phyloP scores from a whole-genome alignment of 2,888 invertebrate species.

The Poecilus cupreus region DNA sequence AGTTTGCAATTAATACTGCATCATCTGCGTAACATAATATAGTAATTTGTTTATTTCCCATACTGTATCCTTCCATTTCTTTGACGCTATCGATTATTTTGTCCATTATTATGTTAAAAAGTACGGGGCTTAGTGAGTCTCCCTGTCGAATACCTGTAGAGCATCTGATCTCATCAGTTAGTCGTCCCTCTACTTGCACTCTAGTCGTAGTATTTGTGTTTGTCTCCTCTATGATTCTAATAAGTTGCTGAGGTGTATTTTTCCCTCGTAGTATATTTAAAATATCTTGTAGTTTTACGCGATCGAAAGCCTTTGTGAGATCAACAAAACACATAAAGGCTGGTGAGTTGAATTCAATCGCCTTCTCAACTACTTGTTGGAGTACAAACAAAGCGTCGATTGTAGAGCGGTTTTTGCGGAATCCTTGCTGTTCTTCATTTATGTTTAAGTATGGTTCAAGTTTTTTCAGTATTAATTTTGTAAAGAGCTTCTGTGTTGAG shows the following conservation, averaged over 20 bases:
- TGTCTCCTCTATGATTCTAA: constrained; percentile 41
- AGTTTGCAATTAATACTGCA: too few relatives aligned
- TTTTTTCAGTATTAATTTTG: constrained; percentile 48
- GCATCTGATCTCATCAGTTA: constrained; percentile 37
- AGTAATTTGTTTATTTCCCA: constrained; percentile 39
- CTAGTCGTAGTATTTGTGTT: background rate
- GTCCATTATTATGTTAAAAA: constrained; percentile 30
- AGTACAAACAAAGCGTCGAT: constrained; percentile 53
- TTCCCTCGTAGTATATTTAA: constrained; percentile 48
- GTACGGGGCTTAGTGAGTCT: constrained; percentile 51
- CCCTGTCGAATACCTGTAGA: constrained; percentile 58
- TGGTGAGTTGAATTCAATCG: constrained; percentile 50
- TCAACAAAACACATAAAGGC: constrained; percentile 47
- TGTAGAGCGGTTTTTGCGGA: constrained; percentile 52
- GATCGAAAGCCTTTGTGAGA: constrained; percentile 54
- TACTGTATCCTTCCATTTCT: constrained; percentile 12
- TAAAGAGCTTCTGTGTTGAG: constrained; percentile 54
- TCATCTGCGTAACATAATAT: constrained; percentile 57
- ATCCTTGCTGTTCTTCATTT: constrained; percentile 58
- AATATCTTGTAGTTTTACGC: constrained; percentile 40
- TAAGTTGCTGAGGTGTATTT: background rate
- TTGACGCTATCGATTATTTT: constrained; percentile 33
- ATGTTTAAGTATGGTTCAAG: constrained; percentile 11
- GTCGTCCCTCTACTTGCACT: background rate
- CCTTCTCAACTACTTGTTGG: constrained; percentile 55